Percentiles rank a stretch among this genome's conserved stretches.
Evolutionary conservation across 1,140 invertebrate genomes (phyloP).

Genomic region (Heliconius melpomene): DNA sequence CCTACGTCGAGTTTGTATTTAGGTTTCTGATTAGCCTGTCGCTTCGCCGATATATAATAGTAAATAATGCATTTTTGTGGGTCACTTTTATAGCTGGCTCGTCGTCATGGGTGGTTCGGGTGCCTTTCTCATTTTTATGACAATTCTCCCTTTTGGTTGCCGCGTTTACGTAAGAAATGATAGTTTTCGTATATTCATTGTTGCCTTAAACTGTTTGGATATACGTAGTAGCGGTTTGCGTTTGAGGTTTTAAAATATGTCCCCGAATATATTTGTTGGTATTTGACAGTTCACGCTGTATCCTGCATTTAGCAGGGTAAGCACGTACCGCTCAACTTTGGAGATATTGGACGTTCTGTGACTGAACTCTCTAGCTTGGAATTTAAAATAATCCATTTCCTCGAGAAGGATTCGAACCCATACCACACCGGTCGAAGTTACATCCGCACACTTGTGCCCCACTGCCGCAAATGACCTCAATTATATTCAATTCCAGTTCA

Average conservation of each 20-base stretch:
- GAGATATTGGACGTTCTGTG: no score
- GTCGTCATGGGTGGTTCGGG: constrained; percentile 73
- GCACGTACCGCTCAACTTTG: no score
- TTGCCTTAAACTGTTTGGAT: constrained; percentile 51
- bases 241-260: constrained; percentile 37
- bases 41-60: constrained; percentile 76
- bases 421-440: no score
- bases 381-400: no score
- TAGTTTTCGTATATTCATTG: constrained; percentile 43
- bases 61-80: constrained; percentile 80
- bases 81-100: constrained; percentile 71
- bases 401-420: no score
- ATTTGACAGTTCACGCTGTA: neutral
- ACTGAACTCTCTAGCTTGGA: no score
- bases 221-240: constrained; percentile 27
- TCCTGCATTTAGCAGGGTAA: neutral
- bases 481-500: no score
- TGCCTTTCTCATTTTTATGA: constrained; percentile 54
- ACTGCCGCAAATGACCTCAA: no score
- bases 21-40: constrained; percentile 77
- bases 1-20: constrained; percentile 68
- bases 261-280: neutral
- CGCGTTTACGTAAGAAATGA: constrained; percentile 40
- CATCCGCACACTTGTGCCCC: no score
- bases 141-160: constrained; percentile 45